Evolutionary conservation across 64 coral and sea anemone species (phyloP).

Genomic region (Dendronephthya gigantea): DNA sequence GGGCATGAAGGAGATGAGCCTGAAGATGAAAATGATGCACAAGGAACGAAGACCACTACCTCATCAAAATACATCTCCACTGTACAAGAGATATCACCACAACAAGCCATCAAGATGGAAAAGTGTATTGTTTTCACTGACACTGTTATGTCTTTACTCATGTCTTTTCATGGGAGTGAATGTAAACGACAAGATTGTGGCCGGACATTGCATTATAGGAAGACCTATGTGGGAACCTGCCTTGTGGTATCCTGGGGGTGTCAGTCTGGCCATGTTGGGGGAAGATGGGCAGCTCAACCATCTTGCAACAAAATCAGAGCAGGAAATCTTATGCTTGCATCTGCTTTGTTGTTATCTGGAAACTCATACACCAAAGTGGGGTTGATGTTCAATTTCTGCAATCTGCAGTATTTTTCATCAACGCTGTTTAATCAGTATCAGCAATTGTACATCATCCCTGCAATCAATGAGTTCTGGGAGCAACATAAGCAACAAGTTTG

Average conservation of each 20-base stretch:
- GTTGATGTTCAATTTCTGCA: background rate
- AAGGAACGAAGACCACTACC: no score
- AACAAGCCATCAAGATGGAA: background rate
- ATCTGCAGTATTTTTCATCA: background rate
- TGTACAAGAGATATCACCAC: no score
- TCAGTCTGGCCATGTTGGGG: no score
- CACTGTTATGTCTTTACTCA: background rate
- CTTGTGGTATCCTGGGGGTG: no score
- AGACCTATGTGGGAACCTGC: slow-evolving; percentile 4
- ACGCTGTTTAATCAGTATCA: background rate
- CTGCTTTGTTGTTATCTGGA: no score
- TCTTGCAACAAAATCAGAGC: no score
- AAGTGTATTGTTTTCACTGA: background rate
- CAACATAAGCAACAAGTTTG: background rate
- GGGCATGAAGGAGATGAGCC: no score
- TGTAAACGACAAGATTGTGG: background rate
- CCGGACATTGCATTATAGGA: background rate
- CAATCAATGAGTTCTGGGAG: background rate
- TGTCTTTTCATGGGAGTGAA: background rate
- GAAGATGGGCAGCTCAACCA: no score
- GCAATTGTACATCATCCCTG: background rate
- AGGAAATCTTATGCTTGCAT: no score
- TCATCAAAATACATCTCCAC: no score
- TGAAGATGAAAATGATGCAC: no score
- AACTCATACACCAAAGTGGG: background rate